Evolutionary conservation across 2,113 vertebrate genomes (phyloP), one percentile per base, ranked within the genome.

Genomic region (Paracanthobrama guichenoti): DNA sequence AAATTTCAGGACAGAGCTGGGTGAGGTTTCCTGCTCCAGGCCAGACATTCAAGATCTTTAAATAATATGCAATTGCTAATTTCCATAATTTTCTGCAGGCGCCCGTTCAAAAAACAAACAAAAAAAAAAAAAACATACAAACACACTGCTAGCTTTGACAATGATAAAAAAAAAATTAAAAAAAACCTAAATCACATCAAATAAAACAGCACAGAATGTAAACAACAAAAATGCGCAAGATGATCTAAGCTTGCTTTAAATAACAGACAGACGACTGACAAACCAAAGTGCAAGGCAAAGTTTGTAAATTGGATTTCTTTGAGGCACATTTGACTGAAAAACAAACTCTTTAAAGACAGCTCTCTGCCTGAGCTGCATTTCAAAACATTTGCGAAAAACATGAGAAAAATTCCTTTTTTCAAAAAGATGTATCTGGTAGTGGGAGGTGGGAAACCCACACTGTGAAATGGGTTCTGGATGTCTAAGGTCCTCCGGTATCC

Each of bases 221-320:
- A 90, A 94, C 92, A 94, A 92, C 92, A 94, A 53, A 69, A 76
- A 77, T 14, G 53, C 48, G 67, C 78, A 57, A 94, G 94, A 94
- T 94, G 93, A 89, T 89, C 91, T 89, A 92, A 93, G 74, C 90
- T 88, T 91, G 91, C 73, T 93, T 93, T 91, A 93, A 92, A 93
- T 92, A 92, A 91, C 79, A 90, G 91, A 91, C 83, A 89, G 95
- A 90, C 88, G 94, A 94, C 93, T 94, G 93, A 94, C 95, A 94
- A 94, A 94, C 93, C 95, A 95, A 96, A 96, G 96, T 96, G 95
- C 95, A 95, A 96, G 95, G 95, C 93, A 93, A 95, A 91, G 93
- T 92, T 91, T 94, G 92, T 93, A 95, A 91, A 93, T 57, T 18
- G 14, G 35, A 26, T 85, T 28, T 73, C 82, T 84, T 72, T 88